Percentiles rank a stretch among this genome's conserved stretches.
These are phyloP conservation scores for Pedionomus torquatus DNA, from an alignment of 2,113 vertebrate genomes.

Conservation along the genomic window DNA sequence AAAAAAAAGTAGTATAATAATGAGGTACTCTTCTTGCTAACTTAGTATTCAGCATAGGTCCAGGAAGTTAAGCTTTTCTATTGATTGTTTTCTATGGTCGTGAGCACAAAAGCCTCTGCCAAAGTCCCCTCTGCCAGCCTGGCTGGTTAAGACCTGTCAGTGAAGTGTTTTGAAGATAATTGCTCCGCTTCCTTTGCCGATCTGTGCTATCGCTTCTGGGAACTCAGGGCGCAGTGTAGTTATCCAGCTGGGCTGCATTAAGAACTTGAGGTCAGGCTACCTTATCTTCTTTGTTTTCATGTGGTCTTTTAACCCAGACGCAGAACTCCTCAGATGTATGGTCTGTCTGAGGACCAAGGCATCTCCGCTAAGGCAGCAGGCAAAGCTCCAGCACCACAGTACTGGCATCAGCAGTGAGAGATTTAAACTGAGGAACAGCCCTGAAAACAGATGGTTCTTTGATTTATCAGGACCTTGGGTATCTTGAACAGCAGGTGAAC, in stretches of 20 bases:
- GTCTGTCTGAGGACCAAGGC: not conserved
- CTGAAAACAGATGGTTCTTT: not conserved
- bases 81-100: not conserved
- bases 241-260: not conserved
- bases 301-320: not conserved
- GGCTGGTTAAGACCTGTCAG: not conserved
- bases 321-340: not conserved
- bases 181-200: not conserved
- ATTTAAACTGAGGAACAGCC: not conserved
- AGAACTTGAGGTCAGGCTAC: not conserved
- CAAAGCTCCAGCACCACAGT: not conserved
- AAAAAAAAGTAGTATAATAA: not conserved
- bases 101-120: not conserved
- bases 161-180: not conserved
- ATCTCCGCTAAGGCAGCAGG: not conserved
- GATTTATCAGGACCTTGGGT: no score
- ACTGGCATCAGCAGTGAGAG: not conserved
- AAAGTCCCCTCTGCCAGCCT: not conserved
- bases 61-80: not conserved
- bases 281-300: not conserved
- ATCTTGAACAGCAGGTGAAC: not conserved
- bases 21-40: not conserved
- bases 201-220: not conserved
- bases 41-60: not conserved
- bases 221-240: not conserved